These are phyloP conservation scores for Simalia tracyae DNA, from an alignment of 2,797 vertebrate genomes.

Conservation along the genomic window DNA sequence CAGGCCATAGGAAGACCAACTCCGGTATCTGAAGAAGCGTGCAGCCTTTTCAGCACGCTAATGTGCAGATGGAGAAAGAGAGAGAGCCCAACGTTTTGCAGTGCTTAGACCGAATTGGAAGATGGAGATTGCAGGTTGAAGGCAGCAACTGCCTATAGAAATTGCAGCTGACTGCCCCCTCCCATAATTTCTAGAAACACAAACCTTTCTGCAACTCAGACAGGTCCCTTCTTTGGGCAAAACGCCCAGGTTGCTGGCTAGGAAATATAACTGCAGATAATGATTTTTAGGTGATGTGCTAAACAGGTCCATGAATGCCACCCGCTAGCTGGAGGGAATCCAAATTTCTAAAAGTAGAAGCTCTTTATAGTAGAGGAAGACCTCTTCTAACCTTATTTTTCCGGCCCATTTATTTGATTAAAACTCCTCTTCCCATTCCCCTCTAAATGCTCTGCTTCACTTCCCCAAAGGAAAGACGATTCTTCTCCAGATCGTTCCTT, in stretches of 20 bases:
- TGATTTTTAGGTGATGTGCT: neutral
- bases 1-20: neutral
- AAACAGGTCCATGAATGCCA: neutral
- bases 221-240: neutral
- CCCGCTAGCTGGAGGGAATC: neutral
- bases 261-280: neutral
- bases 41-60: neutral
- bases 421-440: neutral
- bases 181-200: neutral
- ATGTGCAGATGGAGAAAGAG: neutral
- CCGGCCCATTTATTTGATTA: neutral
- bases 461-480: neutral
- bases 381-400: neutral
- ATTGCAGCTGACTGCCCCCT: neutral
- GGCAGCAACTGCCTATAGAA: neutral
- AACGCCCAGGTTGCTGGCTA: neutral
- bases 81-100: neutral
- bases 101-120: neutral
- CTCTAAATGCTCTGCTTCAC: neutral
- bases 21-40: neutral
- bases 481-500: neutral
- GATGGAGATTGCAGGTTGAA: neutral
- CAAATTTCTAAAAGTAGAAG: neutral
- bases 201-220: neutral
- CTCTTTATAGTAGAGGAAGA: neutral